Evolutionary conservation across 23 tunicate species (phyloP).

Genomic region (Trididemnum nubilum): DNA sequence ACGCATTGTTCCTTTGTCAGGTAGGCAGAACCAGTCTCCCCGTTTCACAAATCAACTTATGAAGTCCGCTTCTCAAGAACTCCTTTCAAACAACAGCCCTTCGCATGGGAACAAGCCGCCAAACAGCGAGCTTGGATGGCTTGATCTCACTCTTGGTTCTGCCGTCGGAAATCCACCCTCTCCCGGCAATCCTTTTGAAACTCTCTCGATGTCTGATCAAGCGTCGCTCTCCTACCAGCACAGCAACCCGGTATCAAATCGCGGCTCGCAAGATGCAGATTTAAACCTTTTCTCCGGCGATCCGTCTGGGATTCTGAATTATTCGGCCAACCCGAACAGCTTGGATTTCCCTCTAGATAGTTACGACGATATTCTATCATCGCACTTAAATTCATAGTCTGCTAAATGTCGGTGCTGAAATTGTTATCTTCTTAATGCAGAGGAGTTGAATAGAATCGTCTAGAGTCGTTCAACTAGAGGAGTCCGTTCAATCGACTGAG

Average conservation of each 20-base stretch:
- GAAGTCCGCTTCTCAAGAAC: constrained; percentile 87
- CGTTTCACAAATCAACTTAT: constrained; percentile 39
- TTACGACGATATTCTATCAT: not conserved
- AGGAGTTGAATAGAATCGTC: too few species aligned
- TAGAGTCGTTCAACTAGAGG: too few species aligned
- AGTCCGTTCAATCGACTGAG: too few species aligned
- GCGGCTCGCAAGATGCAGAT: constrained; percentile 52
- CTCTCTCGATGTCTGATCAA: constrained; percentile 17
- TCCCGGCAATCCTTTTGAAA: constrained; percentile 52
- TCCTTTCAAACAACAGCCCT: constrained; percentile 38
- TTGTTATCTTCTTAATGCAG: too few species aligned
- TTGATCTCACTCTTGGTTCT: constrained; percentile 70
- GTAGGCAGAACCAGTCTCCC: constrained; percentile 44
- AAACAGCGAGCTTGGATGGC: constrained; percentile 70
- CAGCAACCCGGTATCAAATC: constrained; percentile 18
- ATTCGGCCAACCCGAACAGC: constrained; percentile 2
- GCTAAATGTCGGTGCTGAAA: too few species aligned
- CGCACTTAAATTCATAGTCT: too few species aligned
- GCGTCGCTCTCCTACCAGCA: not conserved
- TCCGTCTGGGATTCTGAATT: constrained; percentile 37
- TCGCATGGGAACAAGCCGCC: constrained; percentile 11
- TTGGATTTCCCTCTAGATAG: not conserved
- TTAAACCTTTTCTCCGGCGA: constrained; percentile 32
- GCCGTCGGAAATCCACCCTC: constrained; percentile 68
- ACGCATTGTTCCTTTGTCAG: not conserved